phyloP scores from a whole-genome alignment of 2,113 vertebrate genomes.

The Scomber scombrus region DNA sequence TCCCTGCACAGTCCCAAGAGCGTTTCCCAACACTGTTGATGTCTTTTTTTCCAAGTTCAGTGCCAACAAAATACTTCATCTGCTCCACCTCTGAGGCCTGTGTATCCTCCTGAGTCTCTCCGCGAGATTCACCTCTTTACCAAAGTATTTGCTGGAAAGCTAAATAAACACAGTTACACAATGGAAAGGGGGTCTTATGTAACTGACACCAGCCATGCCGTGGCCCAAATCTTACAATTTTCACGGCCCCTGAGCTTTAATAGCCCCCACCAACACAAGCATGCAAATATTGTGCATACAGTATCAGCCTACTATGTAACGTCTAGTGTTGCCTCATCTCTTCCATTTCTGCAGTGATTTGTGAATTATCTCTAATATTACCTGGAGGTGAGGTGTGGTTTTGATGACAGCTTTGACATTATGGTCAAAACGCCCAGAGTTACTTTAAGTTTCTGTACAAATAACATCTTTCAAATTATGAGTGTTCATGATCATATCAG shows the following conservation, averaged over 20 bases:
- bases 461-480: too few species aligned
- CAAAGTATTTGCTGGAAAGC: conserved; percentile 69
- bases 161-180: conserved; percentile 79
- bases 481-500: too few species aligned
- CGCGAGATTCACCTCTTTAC: conserved; percentile 71
- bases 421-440: too few species aligned
- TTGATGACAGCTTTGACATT: not conserved
- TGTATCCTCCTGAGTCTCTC: conserved; percentile 64
- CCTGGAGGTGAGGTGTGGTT: not conserved
- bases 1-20: conserved; percentile 63
- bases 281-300: conserved; percentile 2
- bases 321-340: too few species aligned
- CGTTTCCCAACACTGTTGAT: conserved; percentile 75
- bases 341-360: conserved; percentile 22
- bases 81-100: conserved; percentile 75
- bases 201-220: conserved; percentile 58
- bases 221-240: conserved; percentile 58
- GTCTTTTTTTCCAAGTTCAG: conserved; percentile 76
- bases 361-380: conserved; percentile 12
- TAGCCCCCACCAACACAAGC: not conserved
- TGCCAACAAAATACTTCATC: conserved; percentile 80
- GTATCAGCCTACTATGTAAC: conserved; percentile 7
- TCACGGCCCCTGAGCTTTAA: conserved; percentile 42
- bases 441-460: too few species aligned
- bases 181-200: conserved; percentile 69